Base-by-base conservation (phyloP, 2,113 vertebrate genomes). In the Sphaerodactylus townsendi region DNA sequence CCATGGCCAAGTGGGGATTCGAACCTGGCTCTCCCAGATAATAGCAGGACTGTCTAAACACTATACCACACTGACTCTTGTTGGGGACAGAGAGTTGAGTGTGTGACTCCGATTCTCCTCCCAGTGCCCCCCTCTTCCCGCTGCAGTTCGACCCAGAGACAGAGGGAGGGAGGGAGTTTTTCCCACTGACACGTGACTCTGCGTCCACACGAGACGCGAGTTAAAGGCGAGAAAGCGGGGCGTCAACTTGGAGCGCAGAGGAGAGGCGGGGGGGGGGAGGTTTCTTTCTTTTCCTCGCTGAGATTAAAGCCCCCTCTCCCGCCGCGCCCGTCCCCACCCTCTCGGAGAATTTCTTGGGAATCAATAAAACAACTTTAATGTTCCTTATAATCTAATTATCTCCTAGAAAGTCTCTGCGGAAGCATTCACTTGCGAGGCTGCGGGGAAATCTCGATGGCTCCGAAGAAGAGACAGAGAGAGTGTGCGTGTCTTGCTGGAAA, bases 231-330 rank as follows among this genome's bases (percentile, higher is more conserved):
- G 14, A 15, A 30, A 17, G 13, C 17, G 4, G 3, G 19, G 30
- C 41, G 8, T 10, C 50, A 2, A 74, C 72, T 80, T 82, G 8
- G 41, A 1, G 1, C 2, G 13, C 30, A 9, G 19, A 11, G 1
- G 4, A 69, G 11, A 41, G 33, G 28, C 17, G 6, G 56, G 25
- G 48, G 48, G 33, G 33, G 15, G 13, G 30, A 72, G 53, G 77
- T 86, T 70, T 68, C 77, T 89, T 88, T 46, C 77, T 85, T 78
- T 91, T 82, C 46, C 85, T 86, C 90, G 85, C 88, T 83, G 64
- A 84, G 3, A 86, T 79, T 78, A 86, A 56, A 53, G 69, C 25
- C 21, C 2, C 39, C 0, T 56, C 25, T 37, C 39, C 2, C 59
- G 23, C 72, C 19, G 0, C 72, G 39, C 2, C 77, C 3, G 56